Conservation (phyloP, 2,888 invertebrate species). For the Autographa pulchrina region DNA sequence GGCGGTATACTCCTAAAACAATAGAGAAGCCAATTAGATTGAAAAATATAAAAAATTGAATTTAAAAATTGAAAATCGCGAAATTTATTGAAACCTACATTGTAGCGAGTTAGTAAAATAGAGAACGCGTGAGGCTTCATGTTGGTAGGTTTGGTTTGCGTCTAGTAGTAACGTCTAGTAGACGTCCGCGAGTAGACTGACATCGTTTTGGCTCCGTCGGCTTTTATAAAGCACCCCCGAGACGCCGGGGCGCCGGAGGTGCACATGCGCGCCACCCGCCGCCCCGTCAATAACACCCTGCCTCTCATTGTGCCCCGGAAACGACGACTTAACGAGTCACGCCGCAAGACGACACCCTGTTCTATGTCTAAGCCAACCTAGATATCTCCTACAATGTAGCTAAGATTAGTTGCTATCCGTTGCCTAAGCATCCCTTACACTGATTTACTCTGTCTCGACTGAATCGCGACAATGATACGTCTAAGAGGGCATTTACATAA, state of each 20-base stretch:
- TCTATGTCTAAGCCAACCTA: slow-evolving; percentile 64
- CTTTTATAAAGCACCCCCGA: slow-evolving; percentile 83
- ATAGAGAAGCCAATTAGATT: slow-evolving; percentile 68
- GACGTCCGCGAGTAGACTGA: slow-evolving; percentile 80
- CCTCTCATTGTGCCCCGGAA: slow-evolving; percentile 86
- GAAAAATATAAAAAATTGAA: slow-evolving; percentile 15
- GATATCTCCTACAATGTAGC: slow-evolving; percentile 55
- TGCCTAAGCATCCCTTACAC: slow-evolving; percentile 9
- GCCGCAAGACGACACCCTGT: slow-evolving; percentile 81
- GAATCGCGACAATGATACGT: neutral
- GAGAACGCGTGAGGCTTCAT: slow-evolving; percentile 66
- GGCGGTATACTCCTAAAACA: slow-evolving; percentile 78
- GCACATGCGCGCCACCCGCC: slow-evolving; percentile 84
- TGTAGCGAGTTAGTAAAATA: slow-evolving; percentile 56
- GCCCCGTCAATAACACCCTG: slow-evolving; percentile 85
- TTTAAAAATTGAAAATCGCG: slow-evolving; percentile 26
- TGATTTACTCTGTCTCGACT: slow-evolving; percentile 7
- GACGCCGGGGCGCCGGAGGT: slow-evolving; percentile 84
- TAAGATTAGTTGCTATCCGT: slow-evolving; percentile 37
- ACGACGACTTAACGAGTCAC: slow-evolving; percentile 84
- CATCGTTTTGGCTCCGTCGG: slow-evolving; percentile 75
- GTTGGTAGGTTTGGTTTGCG: slow-evolving; percentile 61
- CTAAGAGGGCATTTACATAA: neutral
- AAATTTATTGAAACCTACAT: slow-evolving; percentile 66
- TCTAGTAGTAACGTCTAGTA: slow-evolving; percentile 69